phyloP scores from a whole-genome alignment of 2,113 vertebrate species.

The Rhinoderma darwinii region DNA sequence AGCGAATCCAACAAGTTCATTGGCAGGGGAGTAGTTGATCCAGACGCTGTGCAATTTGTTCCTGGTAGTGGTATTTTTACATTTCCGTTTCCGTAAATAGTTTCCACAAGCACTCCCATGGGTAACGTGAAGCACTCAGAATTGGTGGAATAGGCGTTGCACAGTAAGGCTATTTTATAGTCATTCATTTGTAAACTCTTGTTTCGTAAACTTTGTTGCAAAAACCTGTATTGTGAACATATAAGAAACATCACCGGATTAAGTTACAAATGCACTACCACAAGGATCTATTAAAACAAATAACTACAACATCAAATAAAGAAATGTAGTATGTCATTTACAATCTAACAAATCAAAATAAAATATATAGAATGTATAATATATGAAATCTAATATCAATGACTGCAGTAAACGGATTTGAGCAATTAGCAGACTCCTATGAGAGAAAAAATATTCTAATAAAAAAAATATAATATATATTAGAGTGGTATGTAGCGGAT shows the following conservation, averaged over 20 bases:
- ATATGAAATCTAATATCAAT: too few species aligned
- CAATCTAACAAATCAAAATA: too few species aligned
- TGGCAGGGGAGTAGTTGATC: slow-evolving; percentile 90
- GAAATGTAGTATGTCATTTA: too few species aligned
- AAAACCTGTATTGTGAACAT: slow-evolving; percentile 78
- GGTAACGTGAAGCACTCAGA: slow-evolving; percentile 97
- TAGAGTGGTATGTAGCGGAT: too few species aligned
- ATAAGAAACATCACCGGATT: neutral
- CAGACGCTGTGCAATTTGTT: slow-evolving; percentile 91
- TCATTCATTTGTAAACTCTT: slow-evolving; percentile 97
- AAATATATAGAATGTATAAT: too few species aligned
- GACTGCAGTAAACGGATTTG: too few species aligned
- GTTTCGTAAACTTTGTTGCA: slow-evolving; percentile 95
- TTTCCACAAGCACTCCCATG: slow-evolving; percentile 97
- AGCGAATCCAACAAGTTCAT: slow-evolving; percentile 98
- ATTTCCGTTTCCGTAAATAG: slow-evolving; percentile 94
- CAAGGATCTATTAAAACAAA: neutral
- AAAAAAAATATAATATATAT: too few species aligned
- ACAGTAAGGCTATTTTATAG: slow-evolving; percentile 97
- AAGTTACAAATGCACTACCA: neutral
- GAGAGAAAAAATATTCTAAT: too few species aligned
- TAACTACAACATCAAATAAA: neutral
- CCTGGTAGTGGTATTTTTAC: slow-evolving; percentile 91
- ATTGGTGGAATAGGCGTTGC: slow-evolving; percentile 98
- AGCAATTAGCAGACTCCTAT: too few species aligned